Evolutionary conservation across 2,113 vertebrate genomes (phyloP), one percentile per base, ranked within the genome.

Genomic region (Syrrhaptes paradoxus): DNA sequence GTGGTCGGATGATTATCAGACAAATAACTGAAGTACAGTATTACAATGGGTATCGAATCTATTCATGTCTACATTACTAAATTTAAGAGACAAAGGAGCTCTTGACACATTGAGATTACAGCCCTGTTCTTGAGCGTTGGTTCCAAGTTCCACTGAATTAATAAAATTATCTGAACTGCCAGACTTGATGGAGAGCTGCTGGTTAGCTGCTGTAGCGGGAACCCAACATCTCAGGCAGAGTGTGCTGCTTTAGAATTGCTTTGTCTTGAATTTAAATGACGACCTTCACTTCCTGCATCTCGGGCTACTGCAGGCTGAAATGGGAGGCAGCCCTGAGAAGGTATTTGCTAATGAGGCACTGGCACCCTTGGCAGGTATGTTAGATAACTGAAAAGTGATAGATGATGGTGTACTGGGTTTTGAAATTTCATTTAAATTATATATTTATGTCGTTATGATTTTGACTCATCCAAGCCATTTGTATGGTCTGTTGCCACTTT

Each of bases 201-300:
- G 41, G 63, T 68, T 85, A 87, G 75, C 62, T 0, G 2, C 73
- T 48, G 49, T 79, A 0, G 0, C 59, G 73, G 57, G 72, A 81
- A 3, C 61, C n/a, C 71, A 66, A 66, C 82, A 31, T 72, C 58
- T 59, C 2, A 1, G 76, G 79, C 55, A 71, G 29, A 71, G 43
- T 15, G 75, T 67, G 54, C 46, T 91, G 63, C 54, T 73, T 88
- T 55, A 48, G 63, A 13, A 7, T 93, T 0, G 0, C 67, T 87
- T 92, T 87, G 57, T 66, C 85, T 85, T 87, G 72, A 83, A 88
- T 95, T 89, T 80, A 85, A 93, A 89, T 61, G 52, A 34, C 2
- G 62, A 84, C 87, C 86, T 96, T 91, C 80, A 52, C 74, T 95
- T 91, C 61, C 70, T 76, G 58, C 7, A 0, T 86, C 79, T 86